phyloP scores from a whole-genome alignment of 2,113 vertebrate genomes.

The Oryzias curvinotus region DNA sequence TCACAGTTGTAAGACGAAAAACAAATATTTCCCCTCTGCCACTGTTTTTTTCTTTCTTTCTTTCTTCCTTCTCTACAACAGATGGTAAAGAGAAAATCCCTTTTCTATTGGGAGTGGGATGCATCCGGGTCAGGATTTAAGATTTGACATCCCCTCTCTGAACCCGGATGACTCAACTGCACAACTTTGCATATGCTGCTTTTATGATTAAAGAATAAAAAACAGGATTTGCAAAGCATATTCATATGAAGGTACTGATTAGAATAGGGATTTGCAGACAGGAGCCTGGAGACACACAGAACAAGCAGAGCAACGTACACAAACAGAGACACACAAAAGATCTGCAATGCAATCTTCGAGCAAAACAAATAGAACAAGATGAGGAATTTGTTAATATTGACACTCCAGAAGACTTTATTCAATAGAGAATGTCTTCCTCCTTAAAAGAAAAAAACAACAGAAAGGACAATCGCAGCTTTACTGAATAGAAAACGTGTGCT shows the following conservation, averaged over 20 bases:
- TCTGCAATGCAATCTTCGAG: conserved; percentile 3
- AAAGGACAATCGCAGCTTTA: conserved; percentile 18
- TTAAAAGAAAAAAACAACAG: conserved; percentile 19
- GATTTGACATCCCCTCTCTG: conserved; percentile 57
- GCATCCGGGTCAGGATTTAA: conserved; percentile 65
- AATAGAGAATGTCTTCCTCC: conserved; percentile 2
- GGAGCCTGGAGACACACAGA: conserved; percentile 35
- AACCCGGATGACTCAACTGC: conserved; percentile 54
- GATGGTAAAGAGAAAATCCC: conserved; percentile 71
- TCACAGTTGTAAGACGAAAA: conserved; percentile 66
- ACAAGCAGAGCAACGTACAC: conserved; percentile 20
- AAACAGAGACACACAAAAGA: conserved; percentile 10
- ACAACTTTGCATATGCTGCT: conserved; percentile 49
- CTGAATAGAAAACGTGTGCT: background rate
- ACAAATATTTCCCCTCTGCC: conserved; percentile 41
- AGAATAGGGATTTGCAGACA: conserved; percentile 57
- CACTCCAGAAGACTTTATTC: conserved; percentile 18
- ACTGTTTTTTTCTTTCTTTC: conserved; percentile 9
- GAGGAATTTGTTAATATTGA: conserved; percentile 24
- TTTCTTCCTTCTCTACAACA: conserved; percentile 45
- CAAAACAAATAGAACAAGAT: background rate
- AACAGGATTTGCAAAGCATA: conserved; percentile 61
- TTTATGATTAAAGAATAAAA: conserved; percentile 44
- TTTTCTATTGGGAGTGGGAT: conserved; percentile 55
- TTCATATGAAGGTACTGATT: conserved; percentile 57